phyloP scores from a whole-genome alignment of 2,113 vertebrate species.

The Prinia subflava region DNA sequence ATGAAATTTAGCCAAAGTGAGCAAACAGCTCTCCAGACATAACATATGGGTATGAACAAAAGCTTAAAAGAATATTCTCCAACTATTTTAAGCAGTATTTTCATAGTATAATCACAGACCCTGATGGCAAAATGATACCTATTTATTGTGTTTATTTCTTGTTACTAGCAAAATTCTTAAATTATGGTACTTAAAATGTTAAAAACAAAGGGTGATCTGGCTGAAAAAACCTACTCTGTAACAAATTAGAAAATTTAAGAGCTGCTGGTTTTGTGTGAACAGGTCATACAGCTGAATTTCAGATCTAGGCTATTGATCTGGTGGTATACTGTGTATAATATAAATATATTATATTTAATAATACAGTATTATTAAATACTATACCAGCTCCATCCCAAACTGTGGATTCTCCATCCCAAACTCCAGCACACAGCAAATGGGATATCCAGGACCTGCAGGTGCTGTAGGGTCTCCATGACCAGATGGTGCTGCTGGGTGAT shows the following conservation, averaged over 20 bases:
- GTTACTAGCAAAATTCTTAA: not conserved
- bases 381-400: not conserved
- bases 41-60: not conserved
- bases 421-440: not conserved
- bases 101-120: not conserved
- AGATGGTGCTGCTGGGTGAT: not conserved
- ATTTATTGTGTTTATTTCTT: not conserved
- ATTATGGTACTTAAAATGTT: not conserved
- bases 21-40: not conserved
- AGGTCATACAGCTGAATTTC: not conserved
- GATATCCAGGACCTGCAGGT: fast-evolving
- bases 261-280: not conserved
- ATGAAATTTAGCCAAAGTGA: not conserved
- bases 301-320: not conserved
- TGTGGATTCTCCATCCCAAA: not conserved
- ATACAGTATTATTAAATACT: not conserved
- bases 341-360: no score
- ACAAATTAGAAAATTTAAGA: not conserved
- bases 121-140: not conserved
- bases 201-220: not conserved
- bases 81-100: not conserved
- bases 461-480: not conserved
- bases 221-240: not conserved
- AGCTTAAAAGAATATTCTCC: not conserved
- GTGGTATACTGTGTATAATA: no score